Base-by-base conservation (phyloP, 2,888 invertebrate species). In the Epirrhoe alternata region DNA sequence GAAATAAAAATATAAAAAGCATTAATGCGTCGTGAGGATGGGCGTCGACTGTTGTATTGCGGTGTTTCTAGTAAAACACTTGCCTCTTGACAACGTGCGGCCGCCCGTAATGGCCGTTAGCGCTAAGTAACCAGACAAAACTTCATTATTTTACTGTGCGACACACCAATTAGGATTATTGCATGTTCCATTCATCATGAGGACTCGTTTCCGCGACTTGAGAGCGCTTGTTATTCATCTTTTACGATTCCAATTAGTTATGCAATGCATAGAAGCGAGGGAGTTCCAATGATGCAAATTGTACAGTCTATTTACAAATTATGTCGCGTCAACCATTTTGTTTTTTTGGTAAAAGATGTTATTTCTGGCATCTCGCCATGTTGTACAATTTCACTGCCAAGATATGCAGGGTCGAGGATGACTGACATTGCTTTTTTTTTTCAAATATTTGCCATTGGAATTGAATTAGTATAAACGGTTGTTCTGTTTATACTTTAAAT, bases 41-140 rank as follows among this genome's bases (percentile, higher is more conserved):
- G 88, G 86, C 90, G 92, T 91, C 90, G 92, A 89, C 88, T 83
- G 86, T 85, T 84, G 85, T 84, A 77, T 82, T 85, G 87, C 86
- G 83, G 86, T 86, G 90, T 86, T 87, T 89, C 89, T 93, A 94
- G 89, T 93, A 93, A 91, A 93, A 93, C 84, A 94, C 94, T 93
- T 94, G 94, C 94, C 94, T 94, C 94, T 93, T 94, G 87, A 93
- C 88, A 86, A 93, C 88, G 87, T 93, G 86, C 84, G 93, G 90
- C 89, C 93, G 90, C 87, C 88, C 93, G 87, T 93, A 93, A 92
- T 92, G 86, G 88, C 94, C 94, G 91, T 94, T 93, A 90, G 89
- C 83, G 91, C 94, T 94, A 89, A 79, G 81, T 87, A 83, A 88
- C 85, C 88, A 92, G 82, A 93, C 82, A 92, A 91, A 92, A 85